Conservation (phyloP, 2,113 vertebrate genomes). For the Leptocoma aspasia region DNA sequence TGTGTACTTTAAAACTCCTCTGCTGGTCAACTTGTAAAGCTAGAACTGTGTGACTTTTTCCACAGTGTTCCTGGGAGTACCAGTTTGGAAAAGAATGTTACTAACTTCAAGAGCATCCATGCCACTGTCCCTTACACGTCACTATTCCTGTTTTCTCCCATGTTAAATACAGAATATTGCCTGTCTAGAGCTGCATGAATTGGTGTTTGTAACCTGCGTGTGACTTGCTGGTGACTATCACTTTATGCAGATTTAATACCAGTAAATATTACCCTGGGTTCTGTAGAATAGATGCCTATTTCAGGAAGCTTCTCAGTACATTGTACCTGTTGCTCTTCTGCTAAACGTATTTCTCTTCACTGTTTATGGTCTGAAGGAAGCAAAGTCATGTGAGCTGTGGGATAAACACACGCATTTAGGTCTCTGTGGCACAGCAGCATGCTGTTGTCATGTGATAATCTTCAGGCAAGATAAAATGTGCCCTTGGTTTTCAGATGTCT, state of each 20-base stretch:
- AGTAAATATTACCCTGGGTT: neutral
- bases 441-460: slow-evolving; percentile 18
- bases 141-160: neutral
- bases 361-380: neutral
- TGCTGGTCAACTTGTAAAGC: neutral
- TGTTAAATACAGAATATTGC: neutral
- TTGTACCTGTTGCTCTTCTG: neutral
- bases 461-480: neutral
- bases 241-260: neutral
- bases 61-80: neutral
- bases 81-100: neutral
- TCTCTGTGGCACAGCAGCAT: neutral
- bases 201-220: neutral
- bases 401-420: neutral
- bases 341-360: neutral
- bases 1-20: neutral
- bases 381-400: slow-evolving; percentile 18
- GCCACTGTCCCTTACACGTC: neutral
- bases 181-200: neutral
- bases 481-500: neutral
- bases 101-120: neutral
- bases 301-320: neutral
- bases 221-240: neutral
- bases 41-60: neutral
- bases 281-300: neutral